Percentiles rank a stretch among this genome's conserved stretches.
Evolutionary conservation across 2,888 invertebrate species (phyloP).

Genomic region (Prenolepis imparis): DNA sequence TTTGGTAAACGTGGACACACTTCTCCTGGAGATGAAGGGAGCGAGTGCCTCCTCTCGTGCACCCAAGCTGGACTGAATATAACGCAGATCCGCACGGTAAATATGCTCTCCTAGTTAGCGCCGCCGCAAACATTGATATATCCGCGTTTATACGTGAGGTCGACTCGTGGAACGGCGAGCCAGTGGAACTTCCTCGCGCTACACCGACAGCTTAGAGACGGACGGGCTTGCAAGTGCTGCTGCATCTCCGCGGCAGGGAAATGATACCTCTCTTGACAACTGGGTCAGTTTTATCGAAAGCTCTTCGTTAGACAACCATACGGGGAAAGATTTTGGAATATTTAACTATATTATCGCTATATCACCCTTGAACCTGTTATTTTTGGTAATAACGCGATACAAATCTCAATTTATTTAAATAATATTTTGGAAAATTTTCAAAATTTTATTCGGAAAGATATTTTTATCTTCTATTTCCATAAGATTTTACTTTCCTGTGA

Average conservation of each 20-base stretch:
- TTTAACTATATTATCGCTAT: neutral
- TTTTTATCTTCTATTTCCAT: neutral
- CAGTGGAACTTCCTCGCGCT: conserved; percentile 55
- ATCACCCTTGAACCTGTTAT: neutral
- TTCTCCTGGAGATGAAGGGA: conserved; percentile 64
- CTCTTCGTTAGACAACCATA: conserved; percentile 2
- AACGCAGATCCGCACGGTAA: conserved; percentile 80
- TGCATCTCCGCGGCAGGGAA: neutral
- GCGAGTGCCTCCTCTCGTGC: conserved; percentile 66
- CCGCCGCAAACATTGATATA: conserved; percentile 82
- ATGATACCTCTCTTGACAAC: conserved; percentile 35
- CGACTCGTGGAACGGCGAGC: conserved; percentile 45
- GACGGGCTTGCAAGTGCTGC: conserved; percentile 13
- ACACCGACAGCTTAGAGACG: conserved; percentile 51
- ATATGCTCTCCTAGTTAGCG: conserved; percentile 82
- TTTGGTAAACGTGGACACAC: conserved; percentile 72
- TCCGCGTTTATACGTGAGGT: conserved; percentile 70
- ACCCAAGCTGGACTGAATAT: conserved; percentile 73
- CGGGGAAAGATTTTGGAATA: neutral
- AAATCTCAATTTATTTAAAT: too few species aligned
- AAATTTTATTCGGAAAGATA: neutral
- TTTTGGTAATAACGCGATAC: neutral
- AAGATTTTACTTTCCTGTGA: neutral
- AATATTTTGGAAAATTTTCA: neutral
- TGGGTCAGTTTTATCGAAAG: conserved; percentile 20